Evolutionary conservation across 2,113 vertebrate genomes (phyloP).

Genomic region (Microtus montanus): DNA sequence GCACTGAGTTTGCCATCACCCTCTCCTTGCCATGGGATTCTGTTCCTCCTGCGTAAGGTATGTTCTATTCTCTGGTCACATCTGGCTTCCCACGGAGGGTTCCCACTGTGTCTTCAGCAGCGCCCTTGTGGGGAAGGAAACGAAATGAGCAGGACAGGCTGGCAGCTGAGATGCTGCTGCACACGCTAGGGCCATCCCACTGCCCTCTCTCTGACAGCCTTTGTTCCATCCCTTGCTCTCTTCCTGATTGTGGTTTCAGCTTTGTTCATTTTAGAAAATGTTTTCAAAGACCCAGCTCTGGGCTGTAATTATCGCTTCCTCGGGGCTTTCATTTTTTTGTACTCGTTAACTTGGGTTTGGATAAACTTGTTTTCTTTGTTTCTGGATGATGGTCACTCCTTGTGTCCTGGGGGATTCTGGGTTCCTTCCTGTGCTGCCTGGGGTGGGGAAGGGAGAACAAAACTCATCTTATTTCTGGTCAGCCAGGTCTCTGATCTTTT

Average conservation of each 20-base stretch:
- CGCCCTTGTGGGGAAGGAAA: background rate
- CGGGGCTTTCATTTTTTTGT: background rate
- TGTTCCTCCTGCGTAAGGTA: fast-evolving
- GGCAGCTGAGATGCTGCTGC: background rate
- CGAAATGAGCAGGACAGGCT: fast-evolving
- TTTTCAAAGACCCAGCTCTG: background rate
- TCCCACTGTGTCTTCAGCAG: background rate
- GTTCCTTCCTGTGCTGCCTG: background rate
- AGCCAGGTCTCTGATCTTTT: background rate
- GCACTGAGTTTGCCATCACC: fast-evolving
- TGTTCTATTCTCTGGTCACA: background rate
- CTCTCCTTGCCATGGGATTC: fast-evolving
- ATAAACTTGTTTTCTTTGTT: background rate
- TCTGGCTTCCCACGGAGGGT: fast-evolving
- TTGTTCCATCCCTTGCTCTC: background rate
- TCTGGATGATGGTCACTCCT: background rate
- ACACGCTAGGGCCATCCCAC: fast-evolving
- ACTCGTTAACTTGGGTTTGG: background rate
- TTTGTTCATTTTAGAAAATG: background rate
- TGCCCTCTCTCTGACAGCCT: too few species aligned
- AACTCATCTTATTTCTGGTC: background rate
- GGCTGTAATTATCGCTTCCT: background rate
- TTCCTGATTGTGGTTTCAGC: background rate
- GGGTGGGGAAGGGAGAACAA: background rate
- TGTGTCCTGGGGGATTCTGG: too few species aligned